A percentile compares a stretch with the other conserved stretches of the same genome.
These are phyloP conservation scores for Condylura cristata DNA, from an alignment of 2,113 vertebrate species.

Conservation along the genomic window DNA sequence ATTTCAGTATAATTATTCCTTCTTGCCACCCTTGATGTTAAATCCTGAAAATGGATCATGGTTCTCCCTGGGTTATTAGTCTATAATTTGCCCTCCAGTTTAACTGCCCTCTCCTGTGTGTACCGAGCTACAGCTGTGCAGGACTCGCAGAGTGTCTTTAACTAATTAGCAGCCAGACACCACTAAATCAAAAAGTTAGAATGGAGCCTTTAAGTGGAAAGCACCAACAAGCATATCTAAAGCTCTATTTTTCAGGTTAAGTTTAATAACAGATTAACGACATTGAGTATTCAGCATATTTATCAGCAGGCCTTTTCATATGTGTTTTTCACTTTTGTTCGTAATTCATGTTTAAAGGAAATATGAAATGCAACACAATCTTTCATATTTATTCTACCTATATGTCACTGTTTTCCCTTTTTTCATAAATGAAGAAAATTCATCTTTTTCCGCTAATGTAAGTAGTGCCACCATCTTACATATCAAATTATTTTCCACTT, in stretches of 20 bases:
- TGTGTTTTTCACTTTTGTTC: neutral
- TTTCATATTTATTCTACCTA: neutral
- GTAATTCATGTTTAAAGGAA: neutral
- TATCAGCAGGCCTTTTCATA: neutral
- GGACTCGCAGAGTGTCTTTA: slow-evolving; percentile 52
- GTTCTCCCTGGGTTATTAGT: slow-evolving; percentile 12
- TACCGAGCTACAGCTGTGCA: slow-evolving; percentile 11
- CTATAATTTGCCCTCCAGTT: neutral
- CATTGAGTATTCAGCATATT: neutral
- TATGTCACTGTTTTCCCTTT: neutral
- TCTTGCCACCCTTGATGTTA: slow-evolving; percentile 6
- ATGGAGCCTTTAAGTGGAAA: neutral
- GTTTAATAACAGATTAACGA: slow-evolving; percentile 29
- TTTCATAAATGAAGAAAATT: neutral
- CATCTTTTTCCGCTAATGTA: neutral
- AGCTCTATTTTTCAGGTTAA: slow-evolving; percentile 30
- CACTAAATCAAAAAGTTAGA: neutral
- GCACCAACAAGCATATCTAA: neutral
- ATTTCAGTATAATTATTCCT: slow-evolving; percentile 59
- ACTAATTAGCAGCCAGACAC: slow-evolving; percentile 36
- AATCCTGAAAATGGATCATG: slow-evolving; percentile 51
- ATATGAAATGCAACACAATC: neutral
- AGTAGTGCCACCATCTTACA: neutral
- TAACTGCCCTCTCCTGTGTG: slow-evolving; percentile 5
- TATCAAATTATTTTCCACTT: neutral